A percentile compares a stretch with the other conserved stretches of the same genome.
Conservation (phyloP, 2,113 vertebrate species). For the Mohoua ochrocephala region DNA sequence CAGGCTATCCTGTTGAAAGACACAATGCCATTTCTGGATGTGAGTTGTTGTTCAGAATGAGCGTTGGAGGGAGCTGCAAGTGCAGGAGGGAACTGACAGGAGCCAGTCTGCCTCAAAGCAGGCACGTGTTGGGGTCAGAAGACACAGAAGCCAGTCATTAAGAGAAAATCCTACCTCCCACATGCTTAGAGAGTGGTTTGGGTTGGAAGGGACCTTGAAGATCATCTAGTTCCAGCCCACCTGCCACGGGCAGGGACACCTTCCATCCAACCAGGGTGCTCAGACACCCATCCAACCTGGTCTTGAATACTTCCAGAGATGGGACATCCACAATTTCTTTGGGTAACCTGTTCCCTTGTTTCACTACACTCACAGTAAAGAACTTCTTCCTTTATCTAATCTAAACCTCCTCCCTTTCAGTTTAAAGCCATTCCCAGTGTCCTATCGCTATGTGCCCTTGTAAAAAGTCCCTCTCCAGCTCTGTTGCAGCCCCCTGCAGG, state of each 20-base stretch:
- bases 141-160: not conserved
- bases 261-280: not conserved
- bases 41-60: not conserved
- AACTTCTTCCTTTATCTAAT: not conserved
- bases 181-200: not conserved
- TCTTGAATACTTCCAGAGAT: not conserved
- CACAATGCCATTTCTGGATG: not conserved
- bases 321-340: not conserved
- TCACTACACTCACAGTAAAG: not conserved
- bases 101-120: not conserved
- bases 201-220: not conserved
- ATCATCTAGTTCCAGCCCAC: not conserved
- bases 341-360: not conserved
- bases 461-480: not conserved
- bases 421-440: not conserved
- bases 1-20: not conserved
- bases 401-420: not conserved
- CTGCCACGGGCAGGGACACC: not conserved
- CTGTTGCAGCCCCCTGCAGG: not conserved
- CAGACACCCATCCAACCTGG: not conserved
- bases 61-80: not conserved
- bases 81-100: not conserved
- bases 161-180: not conserved
- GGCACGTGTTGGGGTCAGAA: not conserved
- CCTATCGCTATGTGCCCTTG: not conserved